Conservation (phyloP, 1,140 invertebrate species). For the Eubasilissa regina region DNA sequence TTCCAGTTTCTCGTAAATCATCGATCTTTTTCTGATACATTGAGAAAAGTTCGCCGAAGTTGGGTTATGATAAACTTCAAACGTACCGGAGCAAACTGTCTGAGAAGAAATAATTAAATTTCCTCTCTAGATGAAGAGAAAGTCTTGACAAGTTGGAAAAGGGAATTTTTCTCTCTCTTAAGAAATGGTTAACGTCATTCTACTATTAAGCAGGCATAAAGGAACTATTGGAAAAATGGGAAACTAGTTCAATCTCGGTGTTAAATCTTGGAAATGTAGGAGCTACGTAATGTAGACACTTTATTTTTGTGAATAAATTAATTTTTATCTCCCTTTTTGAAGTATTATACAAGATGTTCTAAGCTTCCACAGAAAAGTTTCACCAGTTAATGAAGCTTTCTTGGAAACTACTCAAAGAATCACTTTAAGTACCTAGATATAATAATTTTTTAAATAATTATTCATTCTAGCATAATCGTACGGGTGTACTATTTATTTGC, state of each 20-base stretch:
- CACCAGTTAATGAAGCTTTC: too few species aligned
- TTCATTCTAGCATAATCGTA: too few species aligned
- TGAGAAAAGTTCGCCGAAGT: conserved; percentile 48
- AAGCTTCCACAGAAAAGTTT: too few species aligned
- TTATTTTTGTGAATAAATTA: too few species aligned
- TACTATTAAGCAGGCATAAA: conserved; percentile 7
- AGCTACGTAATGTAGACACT: too few species aligned
- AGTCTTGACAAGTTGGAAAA: conserved; percentile 43
- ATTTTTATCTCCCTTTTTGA: too few species aligned
- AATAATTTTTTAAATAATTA: too few species aligned
- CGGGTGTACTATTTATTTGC: too few species aligned
- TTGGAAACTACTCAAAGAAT: too few species aligned
- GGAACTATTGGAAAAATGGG: neutral
- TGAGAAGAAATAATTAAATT: conserved; percentile 59
- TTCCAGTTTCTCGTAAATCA: conserved; percentile 51
- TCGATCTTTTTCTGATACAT: conserved; percentile 44
- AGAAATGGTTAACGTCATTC: conserved; percentile 26
- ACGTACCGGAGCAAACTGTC: conserved; percentile 43
- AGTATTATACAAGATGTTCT: too few species aligned
- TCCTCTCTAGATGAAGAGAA: conserved; percentile 49
- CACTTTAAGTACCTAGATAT: too few species aligned
- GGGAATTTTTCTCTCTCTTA: conserved; percentile 40
- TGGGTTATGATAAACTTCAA: conserved; percentile 55
- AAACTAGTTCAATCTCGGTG: neutral
- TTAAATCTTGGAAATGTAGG: too few species aligned